Evolutionary conservation across 2,113 vertebrate genomes (phyloP).

Genomic region (Rhagologus leucostigma): DNA sequence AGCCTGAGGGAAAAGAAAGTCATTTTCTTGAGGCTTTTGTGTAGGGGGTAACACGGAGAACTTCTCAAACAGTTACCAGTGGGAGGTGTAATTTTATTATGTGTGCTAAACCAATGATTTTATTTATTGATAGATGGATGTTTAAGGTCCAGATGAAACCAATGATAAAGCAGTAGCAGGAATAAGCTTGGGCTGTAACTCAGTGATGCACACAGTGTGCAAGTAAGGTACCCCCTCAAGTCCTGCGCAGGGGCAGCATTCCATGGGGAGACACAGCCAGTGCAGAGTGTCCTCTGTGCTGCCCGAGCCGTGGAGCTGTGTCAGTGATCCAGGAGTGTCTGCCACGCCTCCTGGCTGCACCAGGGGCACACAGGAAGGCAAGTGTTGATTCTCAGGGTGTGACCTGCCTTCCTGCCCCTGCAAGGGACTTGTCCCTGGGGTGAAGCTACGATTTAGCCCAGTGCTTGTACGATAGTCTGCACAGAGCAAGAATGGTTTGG

Average conservation of each 20-base stretch:
- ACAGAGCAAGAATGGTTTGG: not conserved
- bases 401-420: not conserved
- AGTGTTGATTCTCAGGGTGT: not conserved
- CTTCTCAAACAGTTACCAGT: not conserved
- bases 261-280: not conserved
- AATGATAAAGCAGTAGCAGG: slow-evolving; percentile 54
- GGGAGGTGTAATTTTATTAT: slow-evolving; percentile 3
- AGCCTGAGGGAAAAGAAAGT: not conserved
- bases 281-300: not conserved
- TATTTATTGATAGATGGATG: slow-evolving; percentile 62
- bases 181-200: not conserved
- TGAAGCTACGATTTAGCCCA: not conserved
- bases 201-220: not conserved
- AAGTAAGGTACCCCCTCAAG: not conserved
- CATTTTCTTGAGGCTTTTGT: not conserved
- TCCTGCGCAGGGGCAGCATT: not conserved
- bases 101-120: slow-evolving; percentile 57
- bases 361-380: not conserved
- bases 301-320: not conserved
- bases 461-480: not conserved
- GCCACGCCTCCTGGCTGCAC: not conserved
- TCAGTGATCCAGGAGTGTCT: not conserved
- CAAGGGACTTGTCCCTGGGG: not conserved
- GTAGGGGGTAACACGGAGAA: not conserved
- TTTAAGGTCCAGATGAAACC: slow-evolving; percentile 48